phyloP scores from a whole-genome alignment of 2,888 invertebrate genomes.

The Ernsta delagoae region DNA sequence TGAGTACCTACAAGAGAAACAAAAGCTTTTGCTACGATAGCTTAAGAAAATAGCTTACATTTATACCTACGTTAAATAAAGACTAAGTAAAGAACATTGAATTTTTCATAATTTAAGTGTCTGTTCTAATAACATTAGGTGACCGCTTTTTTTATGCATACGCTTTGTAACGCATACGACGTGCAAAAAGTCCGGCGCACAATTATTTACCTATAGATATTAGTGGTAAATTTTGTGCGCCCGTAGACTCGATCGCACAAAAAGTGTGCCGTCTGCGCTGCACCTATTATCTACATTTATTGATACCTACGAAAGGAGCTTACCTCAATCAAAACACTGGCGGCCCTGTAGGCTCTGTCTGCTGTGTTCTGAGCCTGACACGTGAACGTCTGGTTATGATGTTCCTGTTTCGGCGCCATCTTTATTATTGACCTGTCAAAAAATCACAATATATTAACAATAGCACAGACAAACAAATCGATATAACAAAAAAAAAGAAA shows the following conservation, averaged over 20 bases:
- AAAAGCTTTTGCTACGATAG: conserved; percentile 9
- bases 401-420: conserved; percentile 68
- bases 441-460: not conserved
- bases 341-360: conserved; percentile 92
- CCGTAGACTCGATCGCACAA: no score
- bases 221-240: not conserved
- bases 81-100: no score
- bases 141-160: no score
- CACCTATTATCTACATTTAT: no score
- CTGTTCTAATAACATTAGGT: no score
- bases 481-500: no score
- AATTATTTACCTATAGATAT: not conserved
- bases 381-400: conserved; percentile 95
- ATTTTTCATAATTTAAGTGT: no score
- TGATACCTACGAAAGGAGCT: no score
- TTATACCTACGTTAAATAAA: not conserved
- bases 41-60: not conserved
- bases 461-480: no score
- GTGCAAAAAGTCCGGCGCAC: no score
- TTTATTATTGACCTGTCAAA: conserved; percentile 46
- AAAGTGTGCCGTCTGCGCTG: no score
- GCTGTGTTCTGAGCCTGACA: conserved; percentile 97
- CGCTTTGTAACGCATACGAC: no score
- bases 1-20: conserved; percentile 23
- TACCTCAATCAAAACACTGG: conserved; percentile 92